Conservation (phyloP, 2,888 invertebrate genomes). For the Drosophila rubida region DNA sequence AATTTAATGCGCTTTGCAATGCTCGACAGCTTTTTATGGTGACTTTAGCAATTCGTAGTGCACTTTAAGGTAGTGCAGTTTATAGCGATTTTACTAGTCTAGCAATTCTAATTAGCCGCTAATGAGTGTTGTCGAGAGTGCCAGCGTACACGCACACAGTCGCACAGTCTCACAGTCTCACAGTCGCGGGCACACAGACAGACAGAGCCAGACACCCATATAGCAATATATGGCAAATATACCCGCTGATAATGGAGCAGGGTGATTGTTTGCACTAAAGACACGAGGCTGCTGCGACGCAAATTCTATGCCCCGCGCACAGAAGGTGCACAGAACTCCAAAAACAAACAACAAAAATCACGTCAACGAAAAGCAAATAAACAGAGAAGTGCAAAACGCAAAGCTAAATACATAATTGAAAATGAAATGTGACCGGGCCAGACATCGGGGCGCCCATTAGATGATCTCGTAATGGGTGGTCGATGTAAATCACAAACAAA, state of each 20-base stretch:
- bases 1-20: not conserved
- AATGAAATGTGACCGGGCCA: conserved; percentile 30
- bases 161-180: no score
- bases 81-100: conserved; percentile 11
- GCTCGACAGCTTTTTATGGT: not conserved
- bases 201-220: not conserved
- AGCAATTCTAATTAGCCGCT: conserved; percentile 29
- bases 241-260: conserved; percentile 42
- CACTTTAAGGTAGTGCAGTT: conserved; percentile 9
- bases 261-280: conserved; percentile 48
- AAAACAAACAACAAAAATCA: not conserved
- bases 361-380: conserved; percentile 8
- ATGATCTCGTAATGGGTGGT: conserved; percentile 48
- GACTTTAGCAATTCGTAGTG: not conserved
- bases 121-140: conserved; percentile 21
- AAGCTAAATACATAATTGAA: conserved; percentile 4
- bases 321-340: conserved; percentile 27
- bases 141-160: not conserved
- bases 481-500: conserved; percentile 48
- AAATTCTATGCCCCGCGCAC: conserved; percentile 36
- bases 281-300: conserved; percentile 57
- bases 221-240: conserved; percentile 21
- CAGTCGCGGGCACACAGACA: not conserved
- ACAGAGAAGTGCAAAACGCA: not conserved
- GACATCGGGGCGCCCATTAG: conserved; percentile 63